Evolutionary conservation across 2,797 vertebrate species (phyloP).

Genomic region (Molossus alvarezi): DNA sequence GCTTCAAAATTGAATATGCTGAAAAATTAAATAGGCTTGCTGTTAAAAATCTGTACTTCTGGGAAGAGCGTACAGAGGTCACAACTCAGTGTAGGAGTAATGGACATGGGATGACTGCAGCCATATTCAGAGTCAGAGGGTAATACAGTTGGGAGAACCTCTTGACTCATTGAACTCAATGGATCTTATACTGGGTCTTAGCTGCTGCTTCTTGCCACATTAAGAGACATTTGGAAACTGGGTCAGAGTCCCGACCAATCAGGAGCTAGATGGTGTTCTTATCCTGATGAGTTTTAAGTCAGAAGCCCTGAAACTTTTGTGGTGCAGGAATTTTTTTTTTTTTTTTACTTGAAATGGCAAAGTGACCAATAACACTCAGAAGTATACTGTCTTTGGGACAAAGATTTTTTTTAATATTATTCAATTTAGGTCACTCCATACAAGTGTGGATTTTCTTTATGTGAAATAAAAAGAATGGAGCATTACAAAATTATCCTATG

Average conservation of each 20-base stretch:
- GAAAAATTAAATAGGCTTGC: constrained; percentile 6
- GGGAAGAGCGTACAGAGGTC: constrained; percentile 3
- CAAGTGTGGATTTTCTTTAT: constrained; percentile 34
- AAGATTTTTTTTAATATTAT: constrained; percentile 26
- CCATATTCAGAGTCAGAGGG: not conserved
- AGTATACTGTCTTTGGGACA: not conserved
- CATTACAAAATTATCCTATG: constrained; percentile 6
- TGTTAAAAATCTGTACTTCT: constrained; percentile 57
- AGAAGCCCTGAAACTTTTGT: constrained; percentile 41
- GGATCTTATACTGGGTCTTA: not conserved
- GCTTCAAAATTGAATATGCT: constrained; percentile 52
- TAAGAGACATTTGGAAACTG: constrained; percentile 8
- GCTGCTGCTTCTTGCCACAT: not conserved
- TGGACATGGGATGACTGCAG: not conserved
- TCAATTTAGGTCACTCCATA: not conserved
- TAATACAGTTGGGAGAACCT: constrained; percentile 18
- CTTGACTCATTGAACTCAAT: not conserved
- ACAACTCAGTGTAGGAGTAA: constrained; percentile 5
- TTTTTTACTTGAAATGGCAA: constrained; percentile 46
- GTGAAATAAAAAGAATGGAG: not conserved
- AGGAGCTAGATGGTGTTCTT: not conserved
- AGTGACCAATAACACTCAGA: constrained; percentile 7
- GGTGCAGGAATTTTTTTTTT: not conserved
- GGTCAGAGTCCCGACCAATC: not conserved
- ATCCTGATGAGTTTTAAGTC: not conserved